Conservation (phyloP, 2,797 vertebrate genomes). For the Sebastes umbrosus region DNA sequence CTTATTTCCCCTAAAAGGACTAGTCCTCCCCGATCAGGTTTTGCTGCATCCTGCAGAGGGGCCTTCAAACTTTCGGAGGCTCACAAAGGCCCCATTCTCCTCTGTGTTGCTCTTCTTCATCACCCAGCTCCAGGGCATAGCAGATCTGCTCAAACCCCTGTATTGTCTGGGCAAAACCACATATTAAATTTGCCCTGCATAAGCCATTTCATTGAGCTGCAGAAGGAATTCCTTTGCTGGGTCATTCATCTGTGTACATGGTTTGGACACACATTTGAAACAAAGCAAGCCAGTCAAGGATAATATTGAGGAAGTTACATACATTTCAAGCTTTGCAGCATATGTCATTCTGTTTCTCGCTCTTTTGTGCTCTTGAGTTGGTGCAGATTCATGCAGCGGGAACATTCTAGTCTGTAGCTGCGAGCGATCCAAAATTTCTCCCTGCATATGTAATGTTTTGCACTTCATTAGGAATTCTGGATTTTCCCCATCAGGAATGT, state of each 20-base stretch:
- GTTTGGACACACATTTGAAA: constrained; percentile 83
- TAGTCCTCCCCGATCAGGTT: constrained; percentile 57
- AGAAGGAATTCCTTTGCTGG: constrained; percentile 81
- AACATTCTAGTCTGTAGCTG: constrained; percentile 63
- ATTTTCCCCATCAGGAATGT: constrained; percentile 81
- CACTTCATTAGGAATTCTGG: constrained; percentile 81
- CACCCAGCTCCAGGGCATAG: constrained; percentile 80
- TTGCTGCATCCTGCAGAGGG: constrained; percentile 62
- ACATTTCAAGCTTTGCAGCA: constrained; percentile 77
- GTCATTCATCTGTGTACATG: constrained; percentile 84
- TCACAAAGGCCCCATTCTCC: constrained; percentile 80
- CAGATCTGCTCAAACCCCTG: constrained; percentile 73
- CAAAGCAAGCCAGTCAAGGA: constrained; percentile 85
- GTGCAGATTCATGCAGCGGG: constrained; percentile 53
- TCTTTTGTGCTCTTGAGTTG: constrained; percentile 47
- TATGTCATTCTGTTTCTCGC: constrained; percentile 72
- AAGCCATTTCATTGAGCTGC: constrained; percentile 82
- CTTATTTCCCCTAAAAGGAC: constrained; percentile 16
- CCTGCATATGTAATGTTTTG: constrained; percentile 80
- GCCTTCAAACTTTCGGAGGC: constrained; percentile 57
- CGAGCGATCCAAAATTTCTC: constrained; percentile 70
- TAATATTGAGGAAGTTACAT: constrained; percentile 86
- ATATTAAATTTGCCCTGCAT: constrained; percentile 83
- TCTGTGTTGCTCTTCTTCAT: constrained; percentile 83
- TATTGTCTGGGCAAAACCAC: constrained; percentile 82